A percentile compares a stretch with the other conserved stretches of the same genome.
Evolutionary conservation across 2,113 vertebrate species (phyloP).

Genomic region (Porphyrio hochstetteri): DNA sequence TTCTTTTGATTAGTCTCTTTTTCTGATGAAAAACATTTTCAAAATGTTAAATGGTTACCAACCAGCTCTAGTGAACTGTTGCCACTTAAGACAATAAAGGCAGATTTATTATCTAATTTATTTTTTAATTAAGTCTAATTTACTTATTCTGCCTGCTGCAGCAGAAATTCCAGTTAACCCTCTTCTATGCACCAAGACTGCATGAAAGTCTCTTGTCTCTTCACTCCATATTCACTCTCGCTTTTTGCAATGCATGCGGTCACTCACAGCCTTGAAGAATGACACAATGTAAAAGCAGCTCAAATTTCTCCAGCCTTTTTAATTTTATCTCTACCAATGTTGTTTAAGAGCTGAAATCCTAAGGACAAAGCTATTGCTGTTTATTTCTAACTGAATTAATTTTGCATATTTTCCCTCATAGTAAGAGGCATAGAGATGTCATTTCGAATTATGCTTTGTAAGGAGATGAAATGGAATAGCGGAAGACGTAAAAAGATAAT

Average conservation of each 20-base stretch:
- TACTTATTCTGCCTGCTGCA: background rate
- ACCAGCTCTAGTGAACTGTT: background rate
- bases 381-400: background rate
- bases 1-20: background rate
- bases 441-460: background rate
- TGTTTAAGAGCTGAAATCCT: background rate
- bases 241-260: background rate
- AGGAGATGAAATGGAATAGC: background rate
- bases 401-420: background rate
- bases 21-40: background rate
- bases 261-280: background rate
- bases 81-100: background rate
- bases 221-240: background rate
- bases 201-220: background rate
- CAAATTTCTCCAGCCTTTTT: background rate
- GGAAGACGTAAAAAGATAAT: constrained; percentile 1
- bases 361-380: background rate
- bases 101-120: background rate
- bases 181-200: background rate
- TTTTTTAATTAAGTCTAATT: too few relatives aligned
- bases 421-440: background rate
- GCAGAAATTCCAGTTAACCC: background rate
- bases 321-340: background rate
- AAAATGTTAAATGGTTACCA: background rate
- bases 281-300: background rate